Evolutionary conservation across 2,113 vertebrate genomes (phyloP).

Genomic region (Melanocharis versteri): DNA sequence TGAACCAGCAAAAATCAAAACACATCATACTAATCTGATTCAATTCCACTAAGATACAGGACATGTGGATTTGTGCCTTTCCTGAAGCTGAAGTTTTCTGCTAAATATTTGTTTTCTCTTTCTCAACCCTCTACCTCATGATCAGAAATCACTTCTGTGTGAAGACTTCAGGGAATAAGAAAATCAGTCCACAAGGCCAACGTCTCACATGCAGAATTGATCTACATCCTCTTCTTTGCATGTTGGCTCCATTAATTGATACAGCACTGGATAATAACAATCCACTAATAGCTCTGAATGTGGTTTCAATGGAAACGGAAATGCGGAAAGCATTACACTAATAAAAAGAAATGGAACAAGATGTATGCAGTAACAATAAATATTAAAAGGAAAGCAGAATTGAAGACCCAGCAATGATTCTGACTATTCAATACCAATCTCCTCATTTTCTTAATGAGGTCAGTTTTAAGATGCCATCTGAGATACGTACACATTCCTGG

Average conservation of each 20-base stretch:
- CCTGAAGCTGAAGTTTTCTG: not conserved
- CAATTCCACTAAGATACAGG: not conserved
- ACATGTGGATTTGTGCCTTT: not conserved
- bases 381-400: not conserved
- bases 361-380: slow-evolving; percentile 56
- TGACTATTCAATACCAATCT: not conserved
- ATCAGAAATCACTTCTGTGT: not conserved
- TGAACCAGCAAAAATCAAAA: not conserved
- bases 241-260: slow-evolving; percentile 64
- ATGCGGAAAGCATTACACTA: slow-evolving; percentile 30
- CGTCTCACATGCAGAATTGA: slow-evolving; percentile 21
- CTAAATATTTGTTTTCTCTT: not conserved
- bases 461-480: not conserved
- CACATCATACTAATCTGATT: not conserved
- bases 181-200: not conserved
- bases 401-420: not conserved
- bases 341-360: slow-evolving; percentile 37
- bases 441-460: not conserved
- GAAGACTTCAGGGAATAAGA: not conserved
- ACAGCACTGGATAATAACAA: slow-evolving; percentile 35
- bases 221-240: slow-evolving; percentile 37
- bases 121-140: not conserved
- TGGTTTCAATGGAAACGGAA: slow-evolving; percentile 56
- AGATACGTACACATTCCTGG: not conserved
- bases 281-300: slow-evolving; percentile 52